phyloP scores from a whole-genome alignment of 2,797 vertebrate species.

The Mionectes olivaceus region DNA sequence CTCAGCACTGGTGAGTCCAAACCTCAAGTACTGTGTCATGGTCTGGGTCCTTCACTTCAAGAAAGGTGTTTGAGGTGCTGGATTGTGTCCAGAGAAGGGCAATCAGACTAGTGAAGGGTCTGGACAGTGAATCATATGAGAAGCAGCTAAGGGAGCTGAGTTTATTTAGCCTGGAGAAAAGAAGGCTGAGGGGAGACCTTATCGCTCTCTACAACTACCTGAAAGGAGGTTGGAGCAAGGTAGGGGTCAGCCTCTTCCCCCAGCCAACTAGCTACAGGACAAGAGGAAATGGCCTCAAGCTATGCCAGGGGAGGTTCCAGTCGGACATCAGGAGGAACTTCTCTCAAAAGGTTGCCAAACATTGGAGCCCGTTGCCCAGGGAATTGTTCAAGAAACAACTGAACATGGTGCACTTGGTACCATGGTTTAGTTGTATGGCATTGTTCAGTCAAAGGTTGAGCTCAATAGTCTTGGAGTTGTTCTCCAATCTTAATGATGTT shows the following conservation, averaged over 20 bases:
- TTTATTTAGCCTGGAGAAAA: background rate
- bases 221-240: background rate
- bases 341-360: background rate
- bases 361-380: background rate
- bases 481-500: background rate
- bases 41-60: background rate
- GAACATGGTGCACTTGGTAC: background rate
- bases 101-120: accelerated
- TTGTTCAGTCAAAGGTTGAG: background rate
- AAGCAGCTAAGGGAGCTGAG: background rate
- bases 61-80: no score
- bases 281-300: background rate
- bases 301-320: background rate
- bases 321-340: background rate
- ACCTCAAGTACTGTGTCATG: background rate
- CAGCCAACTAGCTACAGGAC: background rate
- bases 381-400: background rate
- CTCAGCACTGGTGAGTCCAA: background rate
- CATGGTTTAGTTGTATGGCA: background rate
- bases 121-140: background rate
- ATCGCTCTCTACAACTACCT: no score
- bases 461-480: background rate
- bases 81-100: accelerated
- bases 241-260: accelerated
- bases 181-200: accelerated